These are phyloP conservation scores for Hypanus sabinus DNA, from an alignment of 2,113 vertebrate species.

Conservation along the genomic window DNA sequence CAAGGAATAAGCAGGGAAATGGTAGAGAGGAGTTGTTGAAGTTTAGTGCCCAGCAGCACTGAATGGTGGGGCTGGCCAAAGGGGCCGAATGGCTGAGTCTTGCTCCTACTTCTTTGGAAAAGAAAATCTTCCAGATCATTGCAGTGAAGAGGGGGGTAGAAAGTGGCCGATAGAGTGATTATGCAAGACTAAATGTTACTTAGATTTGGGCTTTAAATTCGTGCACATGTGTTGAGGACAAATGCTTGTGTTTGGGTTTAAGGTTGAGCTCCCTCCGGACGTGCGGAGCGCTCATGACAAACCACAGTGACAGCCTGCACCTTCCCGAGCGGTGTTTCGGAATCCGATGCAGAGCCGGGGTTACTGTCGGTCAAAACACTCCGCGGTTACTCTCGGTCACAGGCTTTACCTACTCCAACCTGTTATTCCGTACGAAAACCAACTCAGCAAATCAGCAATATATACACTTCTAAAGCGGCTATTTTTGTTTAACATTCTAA, in stretches of 20 bases:
- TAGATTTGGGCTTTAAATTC: not conserved
- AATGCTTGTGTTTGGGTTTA: not conserved
- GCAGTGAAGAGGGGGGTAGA: not conserved
- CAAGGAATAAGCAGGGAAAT: no score
- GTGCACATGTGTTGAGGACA: not conserved
- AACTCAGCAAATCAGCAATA: not conserved
- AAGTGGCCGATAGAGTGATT: not conserved
- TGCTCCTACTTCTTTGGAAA: not conserved
- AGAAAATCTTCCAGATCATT: not conserved
- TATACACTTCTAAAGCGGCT: not conserved
- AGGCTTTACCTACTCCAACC: not conserved
- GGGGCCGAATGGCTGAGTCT: not conserved
- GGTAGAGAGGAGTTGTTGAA: no score
- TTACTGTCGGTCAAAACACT: conserved; percentile 16
- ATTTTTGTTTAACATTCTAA: not conserved
- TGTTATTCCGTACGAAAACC: not conserved
- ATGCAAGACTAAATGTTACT: no score
- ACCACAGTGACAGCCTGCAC: not conserved
- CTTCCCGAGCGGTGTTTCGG: not conserved
- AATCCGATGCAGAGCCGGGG: not conserved
- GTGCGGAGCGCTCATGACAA: not conserved
- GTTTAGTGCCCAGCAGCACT: not conserved
- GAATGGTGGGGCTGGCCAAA: not conserved
- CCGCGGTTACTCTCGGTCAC: conserved; percentile 24
- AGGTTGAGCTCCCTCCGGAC: not conserved